A percentile compares a stretch with the other conserved stretches of the same genome.
These are phyloP conservation scores for Protonemura montana DNA, from an alignment of 2,888 invertebrate genomes.

Conservation along the genomic window DNA sequence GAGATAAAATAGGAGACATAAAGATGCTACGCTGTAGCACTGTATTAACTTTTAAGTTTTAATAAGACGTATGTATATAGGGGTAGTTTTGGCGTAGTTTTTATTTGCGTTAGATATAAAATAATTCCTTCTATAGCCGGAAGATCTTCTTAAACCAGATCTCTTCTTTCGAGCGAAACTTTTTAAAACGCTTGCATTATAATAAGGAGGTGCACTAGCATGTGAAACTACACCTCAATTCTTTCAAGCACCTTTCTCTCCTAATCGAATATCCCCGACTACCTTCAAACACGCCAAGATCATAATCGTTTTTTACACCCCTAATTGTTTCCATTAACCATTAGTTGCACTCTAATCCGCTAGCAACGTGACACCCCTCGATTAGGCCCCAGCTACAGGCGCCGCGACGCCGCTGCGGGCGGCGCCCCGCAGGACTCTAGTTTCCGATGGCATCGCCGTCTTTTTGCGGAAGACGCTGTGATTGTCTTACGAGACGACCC, in stretches of 20 bases:
- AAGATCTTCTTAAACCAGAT: not conserved
- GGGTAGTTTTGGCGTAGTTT: not conserved
- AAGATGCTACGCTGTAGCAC: not conserved
- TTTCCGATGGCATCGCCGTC: not conserved
- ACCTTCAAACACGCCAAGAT: slow-evolving; percentile 27
- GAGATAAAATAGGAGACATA: not conserved
- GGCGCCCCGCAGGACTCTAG: slow-evolving; percentile 1
- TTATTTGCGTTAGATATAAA: not conserved
- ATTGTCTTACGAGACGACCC: not conserved
- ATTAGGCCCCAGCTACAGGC: not conserved
- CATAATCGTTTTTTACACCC: slow-evolving; percentile 34
- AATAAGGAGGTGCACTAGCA: not conserved
- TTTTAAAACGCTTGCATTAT: slow-evolving; percentile 4
- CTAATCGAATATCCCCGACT: slow-evolving; percentile 17
- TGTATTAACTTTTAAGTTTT: not conserved
- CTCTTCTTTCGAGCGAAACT: not conserved
- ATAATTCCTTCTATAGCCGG: not conserved
- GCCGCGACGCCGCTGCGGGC: not conserved
- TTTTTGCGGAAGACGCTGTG: not conserved
- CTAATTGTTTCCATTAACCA: slow-evolving; percentile 40
- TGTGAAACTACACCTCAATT: not conserved
- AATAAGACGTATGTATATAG: not conserved
- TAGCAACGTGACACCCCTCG: slow-evolving; percentile 35
- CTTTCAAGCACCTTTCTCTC: slow-evolving; percentile 7
- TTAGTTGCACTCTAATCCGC: slow-evolving; percentile 35